Base-by-base conservation (phyloP, 2,113 vertebrate species). In the Rhinogobius similis region DNA sequence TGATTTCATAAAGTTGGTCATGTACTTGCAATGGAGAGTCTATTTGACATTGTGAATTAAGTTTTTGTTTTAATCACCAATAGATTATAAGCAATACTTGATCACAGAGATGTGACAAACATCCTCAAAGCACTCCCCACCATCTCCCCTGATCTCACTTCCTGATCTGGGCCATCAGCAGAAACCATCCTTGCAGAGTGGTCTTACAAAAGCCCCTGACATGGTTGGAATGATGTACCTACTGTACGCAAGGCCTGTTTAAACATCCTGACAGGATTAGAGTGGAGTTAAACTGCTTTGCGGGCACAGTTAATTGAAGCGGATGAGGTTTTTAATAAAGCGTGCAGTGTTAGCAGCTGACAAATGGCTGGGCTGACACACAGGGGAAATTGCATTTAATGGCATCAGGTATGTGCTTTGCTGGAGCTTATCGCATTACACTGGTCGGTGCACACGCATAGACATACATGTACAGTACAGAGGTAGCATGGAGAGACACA, bases 311-410 rank as follows among this genome's bases (percentile, higher is more conserved):
- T 93, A 93, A 93, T 92, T 93, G 90, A 93, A 91, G 91, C 86
- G 90, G 91, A 93, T 93, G 87, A 91, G 89, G 83, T 90, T 93
- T 93, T 92, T 92, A 92, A 92, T 93, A 93, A 90, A 93, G 92
- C 89, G 86, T 89, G 90, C 90, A 89, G 89, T 88, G 87, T 92
- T 92, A 90, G 90, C 91, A 92, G 92, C 90, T 93, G 92, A 92
- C 91, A 93, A 92, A 91, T 91, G 87, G 89, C 88, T 86, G 73
- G 62, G 81, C 83, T 82, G 88, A 89, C 87, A 90, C 91, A 90
- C 92, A 72, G 85, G 92, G 91, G 92, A 91, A 89, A 92, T 91
- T 87, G 88, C 81, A 86, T 90, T 91, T 91, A 91, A 92, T 92
- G 87, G 88, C 91, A 90, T 92, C 91, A 92, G 90, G 92, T 92